Conservation (phyloP, 2,888 invertebrate genomes). For the Mesorhabditis sp. region DNA sequence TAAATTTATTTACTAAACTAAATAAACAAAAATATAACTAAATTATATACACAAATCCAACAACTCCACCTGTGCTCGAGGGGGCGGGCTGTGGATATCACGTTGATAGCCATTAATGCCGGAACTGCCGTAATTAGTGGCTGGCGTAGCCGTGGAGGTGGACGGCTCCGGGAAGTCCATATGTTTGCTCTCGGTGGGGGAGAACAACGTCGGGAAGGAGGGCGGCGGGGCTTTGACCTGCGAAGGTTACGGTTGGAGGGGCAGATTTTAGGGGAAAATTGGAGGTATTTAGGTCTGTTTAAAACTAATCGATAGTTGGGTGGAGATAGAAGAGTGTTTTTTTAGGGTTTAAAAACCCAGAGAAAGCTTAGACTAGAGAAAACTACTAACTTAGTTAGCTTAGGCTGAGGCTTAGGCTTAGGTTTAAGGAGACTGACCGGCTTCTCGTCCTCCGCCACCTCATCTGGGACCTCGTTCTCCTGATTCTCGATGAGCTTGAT, state of each 20-base stretch:
- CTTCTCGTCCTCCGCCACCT: constrained; percentile 70
- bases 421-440: constrained; percentile 68
- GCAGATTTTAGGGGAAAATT: neutral
- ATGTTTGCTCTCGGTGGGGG: constrained; percentile 53
- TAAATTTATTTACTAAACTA: too few species aligned
- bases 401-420: neutral
- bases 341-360: neutral
- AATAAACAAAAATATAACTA: too few species aligned
- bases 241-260: neutral
- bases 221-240: constrained; percentile 54
- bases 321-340: constrained; percentile 4
- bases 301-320: neutral
- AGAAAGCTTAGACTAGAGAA: neutral
- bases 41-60: too few species aligned
- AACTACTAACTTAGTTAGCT: neutral
- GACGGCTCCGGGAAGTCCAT: constrained; percentile 49
- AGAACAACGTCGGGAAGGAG: constrained; percentile 51
- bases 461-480: constrained; percentile 26
- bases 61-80: too few species aligned
- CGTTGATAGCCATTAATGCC: too few species aligned
- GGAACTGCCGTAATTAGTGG: too few species aligned
- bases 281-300: neutral
- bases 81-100: too few species aligned
- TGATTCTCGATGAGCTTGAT: constrained; percentile 34
- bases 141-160: neutral